phyloP scores from a whole-genome alignment of 2,888 invertebrate species.

The Lasius platythorax region DNA sequence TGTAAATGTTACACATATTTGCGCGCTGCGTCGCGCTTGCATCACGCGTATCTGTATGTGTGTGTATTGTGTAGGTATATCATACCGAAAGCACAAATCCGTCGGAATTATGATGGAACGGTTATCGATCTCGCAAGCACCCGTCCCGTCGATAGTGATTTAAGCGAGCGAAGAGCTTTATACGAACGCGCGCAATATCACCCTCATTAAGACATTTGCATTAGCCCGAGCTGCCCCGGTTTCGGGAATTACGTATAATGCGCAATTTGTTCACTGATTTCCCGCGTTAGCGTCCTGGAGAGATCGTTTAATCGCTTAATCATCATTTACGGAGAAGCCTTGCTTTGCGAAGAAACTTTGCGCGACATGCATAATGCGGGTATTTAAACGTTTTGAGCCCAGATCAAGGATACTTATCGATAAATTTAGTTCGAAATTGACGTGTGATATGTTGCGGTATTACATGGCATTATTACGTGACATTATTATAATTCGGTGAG shows the following conservation, averaged over 20 bases:
- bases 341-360: constrained; percentile 31
- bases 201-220: constrained; percentile 47
- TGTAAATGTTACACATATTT: neutral
- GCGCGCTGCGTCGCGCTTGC: neutral
- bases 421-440: neutral
- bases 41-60: neutral
- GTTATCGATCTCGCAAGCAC: constrained; percentile 7
- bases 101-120: constrained; percentile 38
- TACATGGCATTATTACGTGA: neutral
- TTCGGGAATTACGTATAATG: constrained; percentile 46
- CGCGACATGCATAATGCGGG: constrained; percentile 4
- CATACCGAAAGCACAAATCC: constrained; percentile 10
- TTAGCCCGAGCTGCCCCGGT: constrained; percentile 26
- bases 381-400: constrained; percentile 10
- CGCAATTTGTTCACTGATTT: constrained; percentile 49
- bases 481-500: neutral
- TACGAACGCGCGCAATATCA: constrained; percentile 19
- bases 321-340: constrained; percentile 33
- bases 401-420: neutral
- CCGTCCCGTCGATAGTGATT: constrained; percentile 17
- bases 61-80: neutral
- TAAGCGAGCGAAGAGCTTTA: constrained; percentile 2
- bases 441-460: neutral
- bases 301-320: constrained; percentile 52
- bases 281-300: constrained; percentile 38